phyloP scores from a whole-genome alignment of 2,113 vertebrate species.

The Mormyrus lacerda region DNA sequence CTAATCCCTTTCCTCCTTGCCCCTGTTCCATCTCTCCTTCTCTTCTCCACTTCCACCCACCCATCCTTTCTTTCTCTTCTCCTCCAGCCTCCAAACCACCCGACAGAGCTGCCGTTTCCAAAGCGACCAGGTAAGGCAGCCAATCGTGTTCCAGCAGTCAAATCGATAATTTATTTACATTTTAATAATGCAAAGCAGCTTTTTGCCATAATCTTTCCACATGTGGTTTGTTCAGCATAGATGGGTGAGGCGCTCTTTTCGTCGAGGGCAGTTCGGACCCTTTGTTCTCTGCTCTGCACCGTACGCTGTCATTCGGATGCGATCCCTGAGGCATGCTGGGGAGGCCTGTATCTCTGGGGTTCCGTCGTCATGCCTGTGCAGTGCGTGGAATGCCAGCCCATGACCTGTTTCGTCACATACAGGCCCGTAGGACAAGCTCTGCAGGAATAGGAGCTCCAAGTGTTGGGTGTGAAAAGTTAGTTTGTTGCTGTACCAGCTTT shows the following conservation, averaged over 20 bases:
- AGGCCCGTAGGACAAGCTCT: background rate
- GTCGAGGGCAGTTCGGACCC: background rate
- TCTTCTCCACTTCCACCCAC: background rate
- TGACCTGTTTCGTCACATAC: background rate
- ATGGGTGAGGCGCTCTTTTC: background rate
- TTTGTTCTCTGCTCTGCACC: background rate
- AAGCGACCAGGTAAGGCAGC: slow-evolving; percentile 59
- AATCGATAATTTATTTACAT: background rate
- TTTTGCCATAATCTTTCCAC: background rate
- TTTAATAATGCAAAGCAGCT: slow-evolving; percentile 3
- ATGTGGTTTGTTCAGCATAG: background rate
- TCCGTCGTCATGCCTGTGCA: background rate
- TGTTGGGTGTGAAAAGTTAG: background rate
- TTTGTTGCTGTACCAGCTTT: background rate
- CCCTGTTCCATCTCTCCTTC: background rate
- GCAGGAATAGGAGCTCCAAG: background rate
- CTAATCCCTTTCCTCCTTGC: background rate
- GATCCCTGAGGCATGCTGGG: background rate
- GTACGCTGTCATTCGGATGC: background rate
- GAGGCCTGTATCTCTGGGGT: background rate
- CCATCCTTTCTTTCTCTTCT: background rate
- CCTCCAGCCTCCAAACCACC: slow-evolving; percentile 46
- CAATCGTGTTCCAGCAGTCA: slow-evolving; percentile 17
- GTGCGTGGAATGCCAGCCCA: background rate
- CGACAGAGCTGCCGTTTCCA: slow-evolving; percentile 50